Percentiles rank a stretch among this genome's conserved stretches.
phyloP scores from a whole-genome alignment of 64 coral and sea anemone genomes.

The Montipora cactus region DNA sequence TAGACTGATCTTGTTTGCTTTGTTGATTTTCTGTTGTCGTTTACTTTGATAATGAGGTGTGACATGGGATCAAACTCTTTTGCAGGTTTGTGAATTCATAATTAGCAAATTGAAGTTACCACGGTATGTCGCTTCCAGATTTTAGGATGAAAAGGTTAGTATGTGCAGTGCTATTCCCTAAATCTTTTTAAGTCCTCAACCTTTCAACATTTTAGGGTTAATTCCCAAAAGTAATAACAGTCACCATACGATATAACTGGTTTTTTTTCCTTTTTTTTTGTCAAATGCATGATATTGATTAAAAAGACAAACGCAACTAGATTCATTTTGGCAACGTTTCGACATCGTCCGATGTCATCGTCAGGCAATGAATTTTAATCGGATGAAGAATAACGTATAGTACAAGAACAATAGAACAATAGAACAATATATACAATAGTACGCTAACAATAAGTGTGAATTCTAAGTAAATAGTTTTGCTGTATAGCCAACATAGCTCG shows the following conservation, averaged over 20 bases:
- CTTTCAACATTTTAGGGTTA: background rate
- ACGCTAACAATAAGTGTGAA: too few relatives aligned
- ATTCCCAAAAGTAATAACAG: background rate
- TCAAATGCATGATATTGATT: too few relatives aligned
- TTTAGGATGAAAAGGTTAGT: constrained; percentile 35
- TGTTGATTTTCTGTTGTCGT: constrained; percentile 51
- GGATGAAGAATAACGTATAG: too few relatives aligned
- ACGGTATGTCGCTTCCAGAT: constrained; percentile 50
- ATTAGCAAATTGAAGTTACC: constrained; percentile 35
- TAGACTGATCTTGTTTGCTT: constrained; percentile 21
- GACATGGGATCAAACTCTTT: constrained; percentile 1
- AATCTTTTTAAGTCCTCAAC: constrained; percentile 36
- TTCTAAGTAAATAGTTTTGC: too few relatives aligned
- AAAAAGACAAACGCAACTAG: too few relatives aligned
- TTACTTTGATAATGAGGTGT: constrained; percentile 34
- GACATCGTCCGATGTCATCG: too few relatives aligned
- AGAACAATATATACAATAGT: too few relatives aligned
- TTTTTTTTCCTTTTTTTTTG: too few relatives aligned
- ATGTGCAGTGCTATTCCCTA: constrained; percentile 1
- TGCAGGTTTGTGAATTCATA: constrained; percentile 62
- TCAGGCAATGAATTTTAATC: too few relatives aligned
- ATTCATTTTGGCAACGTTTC: too few relatives aligned
- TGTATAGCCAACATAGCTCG: too few relatives aligned
- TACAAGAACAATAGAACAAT: too few relatives aligned
- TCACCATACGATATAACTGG: background rate